Base-by-base conservation (phyloP, 2,797 vertebrate species). In the Tadarida brasiliensis region DNA sequence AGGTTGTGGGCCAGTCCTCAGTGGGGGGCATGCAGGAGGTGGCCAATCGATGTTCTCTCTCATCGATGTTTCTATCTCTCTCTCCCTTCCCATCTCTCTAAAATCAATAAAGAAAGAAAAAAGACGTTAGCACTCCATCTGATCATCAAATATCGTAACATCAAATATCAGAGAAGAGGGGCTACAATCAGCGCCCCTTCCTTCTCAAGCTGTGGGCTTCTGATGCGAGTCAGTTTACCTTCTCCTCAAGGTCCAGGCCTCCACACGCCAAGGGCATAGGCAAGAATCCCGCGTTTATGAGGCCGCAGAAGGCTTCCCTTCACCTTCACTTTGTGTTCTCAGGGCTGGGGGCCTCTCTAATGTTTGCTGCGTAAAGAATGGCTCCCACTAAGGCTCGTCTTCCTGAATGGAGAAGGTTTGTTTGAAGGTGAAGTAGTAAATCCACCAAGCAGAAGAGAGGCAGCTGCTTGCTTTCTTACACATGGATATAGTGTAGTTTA, bases 361-460 rank as follows among this genome's bases (percentile, higher is more conserved):
- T 2, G 19, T n/a, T 35, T 44, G 20, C n/a, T 63, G 65, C 85
- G 92, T 96, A 94, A 93, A 92, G 85, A 87, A 96, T 92, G 77
- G 87, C 94, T 92, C 39, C 63, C 54, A n/a, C 63, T 24, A n/a
- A 93, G 7, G 14, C 76, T 71, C 49, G 33, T 74, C 88, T 74
- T 83, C 77, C 78, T 39, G 68, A 71, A 51, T 24, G 33, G 51
- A 82, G 71, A 87, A 94, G 11, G 11, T 76, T 81, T 61, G 28
- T 56, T 95, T 92, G 92, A 94, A 94, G 96, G 95, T 93, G 90
- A 93, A 93, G 78, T 61, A 87, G 49, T 82, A 86, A 92, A 81
- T 71, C 57, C 49, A 65, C 20, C 65, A 67, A 67, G 85, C 85
- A 6, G 63, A 94, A 57, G 26, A 93, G 61, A 59, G n/a, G 24